phyloP scores from a whole-genome alignment of 2,797 vertebrate species.

The Xenopus petersii region DNA sequence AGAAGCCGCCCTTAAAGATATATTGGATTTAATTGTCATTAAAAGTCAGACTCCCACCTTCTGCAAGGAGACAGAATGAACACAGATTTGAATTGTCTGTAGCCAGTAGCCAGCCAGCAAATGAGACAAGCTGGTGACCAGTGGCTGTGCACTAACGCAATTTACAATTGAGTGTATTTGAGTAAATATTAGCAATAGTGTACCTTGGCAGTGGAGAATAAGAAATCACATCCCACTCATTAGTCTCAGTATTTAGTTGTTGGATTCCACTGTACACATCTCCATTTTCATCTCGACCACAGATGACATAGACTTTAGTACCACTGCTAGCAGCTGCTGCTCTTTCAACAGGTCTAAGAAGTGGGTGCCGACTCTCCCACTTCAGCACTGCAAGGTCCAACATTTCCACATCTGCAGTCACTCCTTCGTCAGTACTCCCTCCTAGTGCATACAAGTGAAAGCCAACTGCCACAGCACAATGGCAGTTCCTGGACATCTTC shows the following conservation, averaged over 20 bases:
- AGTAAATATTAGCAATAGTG: no score
- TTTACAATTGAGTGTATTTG: no score
- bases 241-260: conserved; percentile 66
- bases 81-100: no score
- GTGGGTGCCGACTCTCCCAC: conserved; percentile 75
- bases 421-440: conserved; percentile 78
- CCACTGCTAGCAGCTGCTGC: conserved; percentile 67
- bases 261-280: conserved; percentile 82
- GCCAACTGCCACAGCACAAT: conserved; percentile 75
- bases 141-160: no score
- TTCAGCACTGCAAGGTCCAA: conserved; percentile 64
- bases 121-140: no score
- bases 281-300: conserved; percentile 85
- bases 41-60: no score
- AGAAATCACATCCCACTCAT: conserved; percentile 83
- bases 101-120: no score
- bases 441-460: conserved; percentile 76
- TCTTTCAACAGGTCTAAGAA: conserved; percentile 80
- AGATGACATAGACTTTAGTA: conserved; percentile 74
- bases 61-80: no score
- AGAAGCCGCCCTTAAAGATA: no score
- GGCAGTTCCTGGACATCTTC: conserved; percentile 79
- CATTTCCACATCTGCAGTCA: conserved; percentile 73
- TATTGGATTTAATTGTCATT: no score
- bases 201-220: conserved; percentile 82